Evolutionary conservation across 2,888 invertebrate genomes (phyloP), one percentile per base, ranked within the genome.

Genomic region (Podotricha telesiphe): DNA sequence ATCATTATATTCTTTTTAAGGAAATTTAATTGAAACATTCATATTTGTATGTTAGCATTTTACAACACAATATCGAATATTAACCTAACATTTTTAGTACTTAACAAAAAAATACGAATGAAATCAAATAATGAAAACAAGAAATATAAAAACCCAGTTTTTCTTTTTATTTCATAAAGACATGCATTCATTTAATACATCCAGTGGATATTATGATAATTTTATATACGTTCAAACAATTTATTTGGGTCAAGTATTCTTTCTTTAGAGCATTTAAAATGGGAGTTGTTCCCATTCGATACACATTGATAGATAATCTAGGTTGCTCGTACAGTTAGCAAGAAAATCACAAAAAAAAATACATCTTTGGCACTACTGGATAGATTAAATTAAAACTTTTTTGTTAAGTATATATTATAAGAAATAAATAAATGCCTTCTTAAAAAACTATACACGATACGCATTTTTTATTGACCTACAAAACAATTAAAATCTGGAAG

Each of bases 231-330:
- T 40, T 70, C 61, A 68, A 67, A 70, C 70, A 63, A 53, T 70
- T 70, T 56, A 77, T 76, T 74, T 80, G 76, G 80, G 80, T 82
- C 80, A 80, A 79, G 80, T 75, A 73, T 76, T 74, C 74, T 76
- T 73, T 76, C 69, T 76, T 74, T 73, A 76, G 72, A 72, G 72
- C 70, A 75, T 77, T 78, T 77, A 76, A 78, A 79, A 72, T 73
- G 71, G 74, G 75, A 75, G 73, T 70, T 74, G 69, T 71, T 72
- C 75, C 70, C 77, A 77, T 77, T 78, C 75, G 75, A 76, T 74
- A 73, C 72, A 70, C 69, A 66, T 73, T 71, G 70, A 53, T 55
- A 67, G 68, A 67, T 59, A 62, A 72, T 72, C 68, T 74, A 68
- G 72, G 69, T 72, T 67, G 69, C 51, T 67, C 34, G 69, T 73